Evolutionary conservation across 2,797 vertebrate species (phyloP), one percentile per base, ranked within the genome.

Genomic region (Mus spretus): DNA sequence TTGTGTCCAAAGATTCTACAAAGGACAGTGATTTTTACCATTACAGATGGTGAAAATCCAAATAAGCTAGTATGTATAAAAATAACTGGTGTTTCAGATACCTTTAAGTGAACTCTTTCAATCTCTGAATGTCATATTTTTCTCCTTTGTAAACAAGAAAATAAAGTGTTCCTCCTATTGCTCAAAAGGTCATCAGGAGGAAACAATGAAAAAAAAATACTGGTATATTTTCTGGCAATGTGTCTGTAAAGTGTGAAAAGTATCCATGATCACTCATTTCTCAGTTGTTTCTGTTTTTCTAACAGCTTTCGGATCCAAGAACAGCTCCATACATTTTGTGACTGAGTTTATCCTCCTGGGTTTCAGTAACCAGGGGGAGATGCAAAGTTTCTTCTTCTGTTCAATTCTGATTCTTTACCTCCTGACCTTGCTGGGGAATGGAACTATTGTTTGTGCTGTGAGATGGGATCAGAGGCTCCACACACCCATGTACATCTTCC

Each of bases 401-500:
- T 13, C 94, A 6, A 82, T 97, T 44, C 91, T 97, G n/a, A 26
- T 95, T 9, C 14, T 96, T 53, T 97, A 96, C 11, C 75, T 97
- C 28, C 88, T 97, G 78, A 93, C 95, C 1, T 70, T 96, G 55
- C 84, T 97, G 57, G 97, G 96, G 2, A 97, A 97, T 40, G 96
- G 96, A 17, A 88, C 90, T 28, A 97, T 97, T 78, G 74, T 96
- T 67, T 97, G 94, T 44, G 91, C 96, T 6, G 96, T 96, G 74
- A 96, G 85, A 50, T 94, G 90, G 95, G 97, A 97, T 85, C 92
- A n/a, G 70, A 31, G 0, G 17, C 97, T 98, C 74, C 97, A 97
- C 88, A 96, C n/a, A 4, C 96, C 97, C 74, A 97, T 97, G 97
- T 97, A 98, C 74, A 93, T 97, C 79, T 80, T 98, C 55, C 92